A percentile compares a stretch with the other conserved stretches of the same genome.
Evolutionary conservation across 2,113 vertebrate species (phyloP).

Genomic region (Aplodontia rufa): DNA sequence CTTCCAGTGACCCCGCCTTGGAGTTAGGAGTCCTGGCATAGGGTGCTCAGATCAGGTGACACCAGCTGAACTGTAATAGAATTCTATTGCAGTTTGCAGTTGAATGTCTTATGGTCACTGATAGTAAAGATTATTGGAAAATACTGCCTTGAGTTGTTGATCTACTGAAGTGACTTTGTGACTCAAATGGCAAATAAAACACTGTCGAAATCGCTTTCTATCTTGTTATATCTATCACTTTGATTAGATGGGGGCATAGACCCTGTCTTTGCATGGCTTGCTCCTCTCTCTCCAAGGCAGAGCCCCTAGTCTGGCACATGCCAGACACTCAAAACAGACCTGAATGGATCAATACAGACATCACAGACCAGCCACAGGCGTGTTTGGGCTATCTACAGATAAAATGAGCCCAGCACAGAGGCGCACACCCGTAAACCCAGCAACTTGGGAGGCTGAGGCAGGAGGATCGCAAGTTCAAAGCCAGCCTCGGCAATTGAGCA

Average conservation of each 20-base stretch:
- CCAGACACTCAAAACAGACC: background rate
- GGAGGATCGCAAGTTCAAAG: too few relatives aligned
- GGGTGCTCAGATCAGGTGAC: background rate
- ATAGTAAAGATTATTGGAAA: background rate
- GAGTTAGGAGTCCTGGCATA: background rate
- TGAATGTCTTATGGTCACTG: background rate
- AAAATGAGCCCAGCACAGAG: too few relatives aligned
- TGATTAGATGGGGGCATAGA: background rate
- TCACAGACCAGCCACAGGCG: background rate
- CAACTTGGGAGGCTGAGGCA: too few relatives aligned
- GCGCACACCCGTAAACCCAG: too few relatives aligned
- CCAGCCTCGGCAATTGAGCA: too few relatives aligned
- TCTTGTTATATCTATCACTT: background rate
- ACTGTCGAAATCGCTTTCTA: background rate
- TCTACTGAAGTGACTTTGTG: background rate
- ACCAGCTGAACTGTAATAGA: rapidly evolving
- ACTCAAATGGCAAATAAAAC: background rate
- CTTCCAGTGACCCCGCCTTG: background rate
- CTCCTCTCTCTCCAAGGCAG: background rate
- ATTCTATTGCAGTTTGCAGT: rapidly evolving
- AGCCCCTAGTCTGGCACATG: background rate
- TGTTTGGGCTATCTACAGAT: background rate
- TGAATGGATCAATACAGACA: background rate
- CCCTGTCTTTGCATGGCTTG: background rate
- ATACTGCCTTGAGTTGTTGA: background rate